Evolutionary conservation across 2,888 invertebrate species (phyloP).

Genomic region (Synanthedon vespiformis): DNA sequence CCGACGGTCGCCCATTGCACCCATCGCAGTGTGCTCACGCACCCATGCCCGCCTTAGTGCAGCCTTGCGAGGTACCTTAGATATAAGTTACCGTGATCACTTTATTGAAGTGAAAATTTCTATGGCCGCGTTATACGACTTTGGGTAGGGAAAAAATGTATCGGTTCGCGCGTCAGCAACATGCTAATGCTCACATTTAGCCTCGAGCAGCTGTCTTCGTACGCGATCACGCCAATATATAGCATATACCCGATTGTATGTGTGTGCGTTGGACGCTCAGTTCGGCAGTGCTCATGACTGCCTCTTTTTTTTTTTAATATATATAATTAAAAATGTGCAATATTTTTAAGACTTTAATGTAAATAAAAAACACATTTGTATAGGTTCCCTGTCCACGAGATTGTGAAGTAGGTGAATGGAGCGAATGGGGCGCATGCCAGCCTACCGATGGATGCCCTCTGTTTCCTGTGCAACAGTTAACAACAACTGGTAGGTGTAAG

Average conservation of each 20-base stretch:
- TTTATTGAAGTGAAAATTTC: too few species aligned
- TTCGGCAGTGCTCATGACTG: too few species aligned
- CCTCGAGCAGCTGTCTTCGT: too few species aligned
- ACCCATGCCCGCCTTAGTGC: constrained; percentile 62
- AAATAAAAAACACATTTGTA: background rate
- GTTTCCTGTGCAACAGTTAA: constrained; percentile 60
- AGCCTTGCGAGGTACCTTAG: constrained; percentile 58
- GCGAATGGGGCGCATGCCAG: constrained; percentile 72
- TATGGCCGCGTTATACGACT: too few species aligned
- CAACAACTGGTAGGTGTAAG: constrained; percentile 44
- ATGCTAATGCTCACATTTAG: too few species aligned
- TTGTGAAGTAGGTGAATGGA: constrained; percentile 73
- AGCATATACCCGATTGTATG: too few species aligned
- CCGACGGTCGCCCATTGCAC: constrained; percentile 56
- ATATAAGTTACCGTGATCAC: too few species aligned
- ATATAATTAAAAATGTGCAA: background rate
- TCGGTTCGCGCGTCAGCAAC: too few species aligned
- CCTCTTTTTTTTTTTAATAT: too few species aligned
- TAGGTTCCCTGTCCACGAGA: constrained; percentile 73
- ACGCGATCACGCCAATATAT: too few species aligned
- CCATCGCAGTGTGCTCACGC: constrained; percentile 62
- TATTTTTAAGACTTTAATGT: background rate
- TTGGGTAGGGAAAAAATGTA: too few species aligned
- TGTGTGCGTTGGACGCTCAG: too few species aligned
- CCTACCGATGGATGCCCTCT: constrained; percentile 66